Conservation (phyloP, 2,113 vertebrate species). For the Cryptotis parvus region DNA sequence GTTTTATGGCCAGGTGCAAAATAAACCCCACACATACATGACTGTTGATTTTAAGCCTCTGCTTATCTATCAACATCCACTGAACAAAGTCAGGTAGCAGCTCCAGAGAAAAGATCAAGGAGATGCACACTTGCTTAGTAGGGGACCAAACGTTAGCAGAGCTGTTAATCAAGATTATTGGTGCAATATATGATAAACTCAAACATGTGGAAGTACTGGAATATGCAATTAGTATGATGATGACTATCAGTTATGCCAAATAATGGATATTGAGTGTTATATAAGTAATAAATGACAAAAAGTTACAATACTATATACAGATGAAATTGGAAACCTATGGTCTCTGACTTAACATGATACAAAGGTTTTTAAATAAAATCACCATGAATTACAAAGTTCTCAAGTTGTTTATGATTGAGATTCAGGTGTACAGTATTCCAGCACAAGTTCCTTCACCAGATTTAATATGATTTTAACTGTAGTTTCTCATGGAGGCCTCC, state of each 20-base stretch:
- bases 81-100: neutral
- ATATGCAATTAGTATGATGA: neutral
- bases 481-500: neutral
- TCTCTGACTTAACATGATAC: neutral
- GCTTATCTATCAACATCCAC: neutral
- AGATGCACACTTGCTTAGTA: neutral
- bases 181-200: neutral
- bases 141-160: neutral
- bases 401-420: too few relatives aligned
- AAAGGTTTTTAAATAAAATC: too few relatives aligned
- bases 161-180: neutral
- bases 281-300: neutral
- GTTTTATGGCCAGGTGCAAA: neutral
- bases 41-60: neutral
- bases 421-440: too few relatives aligned
- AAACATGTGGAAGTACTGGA: neutral
- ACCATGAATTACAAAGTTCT: too few relatives aligned
- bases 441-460: too few relatives aligned
- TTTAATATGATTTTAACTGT: neutral
- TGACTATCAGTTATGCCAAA: neutral
- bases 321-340: neutral
- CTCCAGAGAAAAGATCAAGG: neutral
- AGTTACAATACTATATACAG: neutral
- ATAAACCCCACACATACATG: neutral
- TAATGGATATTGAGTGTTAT: neutral